A percentile compares a stretch with the other conserved stretches of the same genome.
These are phyloP conservation scores for Dolichoris vasculosae DNA, from an alignment of 1,140 invertebrate species.

Conservation along the genomic window DNA sequence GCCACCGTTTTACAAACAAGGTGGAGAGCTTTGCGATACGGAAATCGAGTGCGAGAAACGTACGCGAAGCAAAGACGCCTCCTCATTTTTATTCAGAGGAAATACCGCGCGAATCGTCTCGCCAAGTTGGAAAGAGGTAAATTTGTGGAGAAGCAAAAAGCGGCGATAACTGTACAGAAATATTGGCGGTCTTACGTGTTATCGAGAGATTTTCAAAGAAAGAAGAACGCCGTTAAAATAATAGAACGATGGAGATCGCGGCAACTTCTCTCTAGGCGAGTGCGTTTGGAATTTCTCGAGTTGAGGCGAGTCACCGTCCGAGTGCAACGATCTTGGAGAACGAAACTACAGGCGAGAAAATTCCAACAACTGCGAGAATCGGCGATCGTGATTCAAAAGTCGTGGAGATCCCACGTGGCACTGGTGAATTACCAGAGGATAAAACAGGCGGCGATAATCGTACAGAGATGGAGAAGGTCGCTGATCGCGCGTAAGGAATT, in stretches of 20 bases:
- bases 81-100: slow-evolving; percentile 55
- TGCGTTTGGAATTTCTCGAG: slow-evolving; percentile 58
- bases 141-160: slow-evolving; percentile 48
- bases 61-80: slow-evolving; percentile 58
- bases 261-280: slow-evolving; percentile 54
- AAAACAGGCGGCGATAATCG: neutral
- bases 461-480: slow-evolving; percentile 54
- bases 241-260: slow-evolving; percentile 50
- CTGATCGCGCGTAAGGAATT: slow-evolving; percentile 25
- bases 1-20: slow-evolving; percentile 57
- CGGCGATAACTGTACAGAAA: slow-evolving; percentile 55
- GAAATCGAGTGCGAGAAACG: slow-evolving; percentile 42
- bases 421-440: slow-evolving; percentile 19
- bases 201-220: slow-evolving; percentile 9
- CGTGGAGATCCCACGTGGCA: slow-evolving; percentile 10
- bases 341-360: slow-evolving; percentile 47
- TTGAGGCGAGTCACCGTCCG: slow-evolving; percentile 56
- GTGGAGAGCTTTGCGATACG: slow-evolving; percentile 54
- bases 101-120: slow-evolving; percentile 45
- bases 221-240: slow-evolving; percentile 37
- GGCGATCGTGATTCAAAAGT: slow-evolving; percentile 49
- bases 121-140: slow-evolving; percentile 32
- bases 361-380: slow-evolving; percentile 42
- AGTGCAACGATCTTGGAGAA: slow-evolving; percentile 64
- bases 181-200: slow-evolving; percentile 45